These are phyloP conservation scores for Luidia sarsii DNA, from an alignment of 53 echinoderm and acorn worm species.

Conservation along the genomic window DNA sequence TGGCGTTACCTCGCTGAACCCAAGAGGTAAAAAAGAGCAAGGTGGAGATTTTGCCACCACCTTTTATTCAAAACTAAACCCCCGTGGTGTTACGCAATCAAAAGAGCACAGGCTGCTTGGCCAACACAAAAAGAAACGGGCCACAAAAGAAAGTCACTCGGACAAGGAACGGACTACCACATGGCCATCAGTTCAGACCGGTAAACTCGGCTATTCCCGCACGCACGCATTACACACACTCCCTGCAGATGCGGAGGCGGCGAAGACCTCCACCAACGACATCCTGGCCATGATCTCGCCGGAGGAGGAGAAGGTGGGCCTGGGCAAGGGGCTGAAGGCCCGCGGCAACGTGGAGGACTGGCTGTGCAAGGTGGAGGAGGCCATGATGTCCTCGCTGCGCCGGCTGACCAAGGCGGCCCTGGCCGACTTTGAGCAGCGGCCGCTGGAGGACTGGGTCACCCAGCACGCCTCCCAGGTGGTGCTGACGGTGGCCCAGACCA, in stretches of 20 bases:
- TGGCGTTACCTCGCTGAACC: too few relatives aligned
- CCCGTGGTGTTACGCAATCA: too few relatives aligned
- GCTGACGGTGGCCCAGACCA: slow-evolving; percentile 93
- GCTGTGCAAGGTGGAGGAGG: slow-evolving; percentile 94
- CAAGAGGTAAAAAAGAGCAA: too few relatives aligned
- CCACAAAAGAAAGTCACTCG: too few relatives aligned
- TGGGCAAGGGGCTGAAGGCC: slow-evolving; percentile 98
- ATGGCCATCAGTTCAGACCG: too few relatives aligned
- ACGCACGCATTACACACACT: too few relatives aligned
- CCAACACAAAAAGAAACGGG: too few relatives aligned
- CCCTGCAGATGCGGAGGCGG: slow-evolving; percentile 38
- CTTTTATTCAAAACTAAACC: too few relatives aligned
- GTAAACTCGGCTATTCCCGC: too few relatives aligned
- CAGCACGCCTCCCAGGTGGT: slow-evolving; percentile 95
- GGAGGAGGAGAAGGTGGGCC: slow-evolving; percentile 89
- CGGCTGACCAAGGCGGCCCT: slow-evolving; percentile 90
- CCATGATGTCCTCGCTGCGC: slow-evolving; percentile 85
- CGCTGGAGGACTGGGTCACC: slow-evolving; percentile 90
- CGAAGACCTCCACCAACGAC: slow-evolving; percentile 90
- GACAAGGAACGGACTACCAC: too few relatives aligned
- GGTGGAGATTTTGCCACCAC: too few relatives aligned
- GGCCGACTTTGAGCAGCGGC: slow-evolving; percentile 75
- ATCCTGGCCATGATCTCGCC: slow-evolving; percentile 95
- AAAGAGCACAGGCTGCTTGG: too few relatives aligned
- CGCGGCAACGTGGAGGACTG: slow-evolving; percentile 99